These are phyloP conservation scores for Porites lobata DNA, from an alignment of 92 coral and sea anemone species.

Conservation along the genomic window DNA sequence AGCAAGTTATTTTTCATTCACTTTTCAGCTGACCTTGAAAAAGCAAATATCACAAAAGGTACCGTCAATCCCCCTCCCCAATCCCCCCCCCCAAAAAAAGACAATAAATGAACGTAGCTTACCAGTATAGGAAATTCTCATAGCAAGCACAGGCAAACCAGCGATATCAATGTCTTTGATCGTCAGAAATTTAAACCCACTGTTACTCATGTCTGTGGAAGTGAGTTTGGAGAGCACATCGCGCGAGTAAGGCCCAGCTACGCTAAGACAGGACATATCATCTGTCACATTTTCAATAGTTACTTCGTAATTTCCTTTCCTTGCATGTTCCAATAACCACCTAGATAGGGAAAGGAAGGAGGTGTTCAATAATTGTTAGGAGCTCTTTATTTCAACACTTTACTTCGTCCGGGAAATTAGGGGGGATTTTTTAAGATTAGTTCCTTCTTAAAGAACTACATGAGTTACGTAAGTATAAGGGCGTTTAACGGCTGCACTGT, in stretches of 20 bases:
- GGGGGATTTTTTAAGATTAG: no score
- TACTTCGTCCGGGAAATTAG: no score
- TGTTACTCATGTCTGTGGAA: constrained; percentile 81
- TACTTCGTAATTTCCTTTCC: constrained; percentile 75
- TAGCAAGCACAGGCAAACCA: constrained; percentile 87
- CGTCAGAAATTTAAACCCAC: constrained; percentile 82
- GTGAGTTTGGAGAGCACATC: constrained; percentile 91
- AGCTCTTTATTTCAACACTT: not conserved
- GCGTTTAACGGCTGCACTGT: no score
- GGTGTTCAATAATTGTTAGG: not conserved
- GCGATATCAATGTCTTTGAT: constrained; percentile 87
- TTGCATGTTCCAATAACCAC: constrained; percentile 90
- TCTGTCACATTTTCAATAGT: constrained; percentile 92
- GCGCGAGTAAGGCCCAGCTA: constrained; percentile 95
- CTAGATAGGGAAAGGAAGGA: constrained; percentile 35
- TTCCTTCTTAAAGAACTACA: no score
- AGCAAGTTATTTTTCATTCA: no score
- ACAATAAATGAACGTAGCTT: not conserved
- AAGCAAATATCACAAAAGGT: no score
- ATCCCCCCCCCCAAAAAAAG: not conserved
- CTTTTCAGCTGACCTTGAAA: no score
- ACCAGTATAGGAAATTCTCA: constrained; percentile 97
- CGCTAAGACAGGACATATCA: constrained; percentile 81
- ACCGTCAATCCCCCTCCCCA: no score
- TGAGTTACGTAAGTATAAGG: no score